Evolutionary conservation across 2,113 vertebrate species (phyloP).

Genomic region (Tapirus terrestris): DNA sequence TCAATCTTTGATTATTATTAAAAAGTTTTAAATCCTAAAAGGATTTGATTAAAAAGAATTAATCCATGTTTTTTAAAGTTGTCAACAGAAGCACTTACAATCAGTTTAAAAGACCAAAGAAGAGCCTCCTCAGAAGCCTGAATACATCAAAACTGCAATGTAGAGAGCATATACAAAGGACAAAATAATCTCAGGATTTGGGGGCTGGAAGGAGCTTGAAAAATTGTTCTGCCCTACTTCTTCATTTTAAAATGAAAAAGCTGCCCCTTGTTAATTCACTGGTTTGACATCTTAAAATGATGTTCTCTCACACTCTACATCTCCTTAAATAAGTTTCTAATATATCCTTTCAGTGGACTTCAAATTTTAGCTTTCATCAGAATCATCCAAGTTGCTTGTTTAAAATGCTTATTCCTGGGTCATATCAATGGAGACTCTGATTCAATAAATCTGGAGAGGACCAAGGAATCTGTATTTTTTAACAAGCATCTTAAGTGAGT

Average conservation of each 20-base stretch:
- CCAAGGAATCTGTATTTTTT: neutral
- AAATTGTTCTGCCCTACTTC: neutral
- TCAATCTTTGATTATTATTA: neutral
- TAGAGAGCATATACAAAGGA: neutral
- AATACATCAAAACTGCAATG: neutral
- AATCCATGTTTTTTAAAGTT: constrained; percentile 28
- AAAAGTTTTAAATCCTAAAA: constrained; percentile 59
- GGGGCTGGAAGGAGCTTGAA: neutral
- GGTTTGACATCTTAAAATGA: neutral
- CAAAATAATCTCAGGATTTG: neutral
- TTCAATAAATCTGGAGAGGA: neutral
- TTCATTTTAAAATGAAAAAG: constrained; percentile 44
- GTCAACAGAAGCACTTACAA: constrained; percentile 19
- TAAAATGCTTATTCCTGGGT: neutral
- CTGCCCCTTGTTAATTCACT: neutral
- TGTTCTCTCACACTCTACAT: neutral
- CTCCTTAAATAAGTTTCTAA: neutral
- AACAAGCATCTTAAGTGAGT: neutral
- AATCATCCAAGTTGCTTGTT: neutral
- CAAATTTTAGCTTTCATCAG: neutral
- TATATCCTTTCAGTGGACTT: neutral
- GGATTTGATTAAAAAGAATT: neutral
- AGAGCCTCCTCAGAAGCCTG: constrained; percentile 10
- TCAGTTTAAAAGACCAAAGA: constrained; percentile 15
- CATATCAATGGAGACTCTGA: neutral